A percentile compares a stretch with the other conserved stretches of the same genome.
Evolutionary conservation across 92 coral and sea anemone species (phyloP).

Genomic region (Actinernus sp.): DNA sequence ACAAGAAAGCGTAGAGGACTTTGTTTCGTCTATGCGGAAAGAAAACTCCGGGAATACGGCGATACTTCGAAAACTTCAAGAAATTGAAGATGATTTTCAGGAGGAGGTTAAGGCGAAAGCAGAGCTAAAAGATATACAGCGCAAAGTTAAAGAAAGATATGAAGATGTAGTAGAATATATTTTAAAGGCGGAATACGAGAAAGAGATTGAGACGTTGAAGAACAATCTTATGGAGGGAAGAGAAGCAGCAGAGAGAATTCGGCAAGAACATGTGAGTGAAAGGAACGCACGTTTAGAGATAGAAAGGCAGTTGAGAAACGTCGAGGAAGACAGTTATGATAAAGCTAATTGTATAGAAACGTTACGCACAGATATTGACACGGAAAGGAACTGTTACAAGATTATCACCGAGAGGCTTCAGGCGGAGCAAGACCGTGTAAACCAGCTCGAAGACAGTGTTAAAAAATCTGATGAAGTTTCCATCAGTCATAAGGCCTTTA

Average conservation of each 20-base stretch:
- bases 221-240: conserved; percentile 45
- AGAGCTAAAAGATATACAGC: too few relatives aligned
- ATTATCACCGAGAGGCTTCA: conserved; percentile 75
- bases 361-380: conserved; percentile 75
- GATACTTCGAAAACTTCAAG: too few relatives aligned
- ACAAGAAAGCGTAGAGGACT: too few relatives aligned
- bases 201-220: conserved; percentile 44
- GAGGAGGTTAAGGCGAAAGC: too few relatives aligned
- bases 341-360: conserved; percentile 64
- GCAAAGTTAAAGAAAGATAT: too few relatives aligned
- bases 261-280: conserved; percentile 51
- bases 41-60: too few relatives aligned
- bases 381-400: conserved; percentile 78
- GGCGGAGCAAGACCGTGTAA: conserved; percentile 63
- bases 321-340: conserved; percentile 54
- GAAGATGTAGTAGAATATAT: too few relatives aligned
- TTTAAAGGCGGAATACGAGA: too few relatives aligned
- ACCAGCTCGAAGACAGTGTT: conserved; percentile 61
- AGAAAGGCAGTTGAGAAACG: conserved; percentile 61
- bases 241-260: conserved; percentile 41
- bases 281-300: conserved; percentile 48
- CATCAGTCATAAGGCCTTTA: conserved; percentile 49
- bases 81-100: too few relatives aligned
- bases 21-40: too few relatives aligned
- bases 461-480: conserved; percentile 63